A percentile compares a stretch with the other conserved stretches of the same genome.
phyloP scores from a whole-genome alignment of 2,888 invertebrate genomes.

The Drosophila yooni region DNA sequence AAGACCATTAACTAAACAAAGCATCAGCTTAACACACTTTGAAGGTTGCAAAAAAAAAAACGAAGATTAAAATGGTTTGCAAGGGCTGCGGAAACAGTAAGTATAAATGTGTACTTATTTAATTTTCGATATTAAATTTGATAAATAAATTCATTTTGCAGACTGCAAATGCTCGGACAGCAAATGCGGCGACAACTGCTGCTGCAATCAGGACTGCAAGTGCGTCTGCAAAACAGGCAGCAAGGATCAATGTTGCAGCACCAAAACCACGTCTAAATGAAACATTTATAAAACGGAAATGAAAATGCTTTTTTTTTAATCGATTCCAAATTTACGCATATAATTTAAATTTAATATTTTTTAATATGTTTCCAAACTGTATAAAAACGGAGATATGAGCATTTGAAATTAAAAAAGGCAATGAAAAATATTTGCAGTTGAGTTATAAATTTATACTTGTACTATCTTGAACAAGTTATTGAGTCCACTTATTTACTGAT shows the following conservation, averaged over 20 bases:
- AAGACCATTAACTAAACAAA: conserved; percentile 8
- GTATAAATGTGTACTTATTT: conserved; percentile 28
- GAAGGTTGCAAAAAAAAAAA: conserved; percentile 36
- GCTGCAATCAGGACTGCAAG: conserved; percentile 68
- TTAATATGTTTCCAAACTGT: too few species aligned
- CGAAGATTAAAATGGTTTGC: conserved; percentile 59
- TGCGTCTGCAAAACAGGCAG: conserved; percentile 72
- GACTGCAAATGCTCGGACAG: conserved; percentile 69
- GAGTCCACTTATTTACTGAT: too few species aligned
- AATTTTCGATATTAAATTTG: background rate
- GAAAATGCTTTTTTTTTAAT: background rate
- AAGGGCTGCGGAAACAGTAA: conserved; percentile 71
- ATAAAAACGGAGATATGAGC: too few species aligned
- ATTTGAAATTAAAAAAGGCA: too few species aligned
- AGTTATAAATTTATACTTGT: too few species aligned
- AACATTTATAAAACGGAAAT: background rate
- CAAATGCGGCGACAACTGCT: conserved; percentile 74
- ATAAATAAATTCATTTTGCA: conserved; percentile 11
- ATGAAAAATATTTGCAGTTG: too few species aligned
- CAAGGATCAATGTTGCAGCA: conserved; percentile 71
- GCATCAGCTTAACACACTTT: conserved; percentile 6
- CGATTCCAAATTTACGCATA: too few species aligned
- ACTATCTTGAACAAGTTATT: too few species aligned
- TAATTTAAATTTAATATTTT: too few species aligned
- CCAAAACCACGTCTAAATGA: conserved; percentile 48